Base-by-base conservation (phyloP, 2,797 vertebrate species). In the Numenius phaeopus region DNA sequence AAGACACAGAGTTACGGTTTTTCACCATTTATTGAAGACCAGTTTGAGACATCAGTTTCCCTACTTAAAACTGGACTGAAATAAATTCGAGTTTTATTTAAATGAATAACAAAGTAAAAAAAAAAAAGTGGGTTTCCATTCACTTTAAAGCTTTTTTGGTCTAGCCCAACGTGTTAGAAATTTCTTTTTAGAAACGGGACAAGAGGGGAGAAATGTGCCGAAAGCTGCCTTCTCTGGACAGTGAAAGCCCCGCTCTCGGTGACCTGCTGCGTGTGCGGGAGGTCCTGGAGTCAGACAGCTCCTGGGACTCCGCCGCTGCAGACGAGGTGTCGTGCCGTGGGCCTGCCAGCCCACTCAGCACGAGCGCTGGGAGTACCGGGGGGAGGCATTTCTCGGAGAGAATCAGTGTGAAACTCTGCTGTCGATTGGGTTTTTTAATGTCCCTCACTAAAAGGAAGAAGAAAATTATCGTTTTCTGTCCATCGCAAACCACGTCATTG, bases 231-330 rank as follows among this genome's bases (percentile, higher is more conserved):
- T 72, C 37, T 93, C 6, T 4, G 42, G 82, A 10, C 29, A 15
- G 40, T 50, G 14, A 9, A 44, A 49, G 69, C 46, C 21, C 52
- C 32, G 3, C 8, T 20, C 4, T 10, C 22, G 81, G 73, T 40
- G 17, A 2, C n/a, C 10, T 79, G 2, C 85, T 44, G 30, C 0
- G 6, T 40, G 91, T 10, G 9, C 2, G 73, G 40, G 82, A 15
- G 5, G 69, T 75, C 97, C 97, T 97, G 93, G 96, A 98, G 99
- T 99, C 98, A 97, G 96, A 27, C 98, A 99, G 92, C 99, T 98
- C 98, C 94, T 73, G 75, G 98, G 94, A 9, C 91, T 32, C 55
- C 1, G 40, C 44, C 7, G 2, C 66, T 39, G 78, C 8, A 27
- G 39, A 14, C 0, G 5, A 19, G 40, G 72, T 52, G 3, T 44